A percentile compares a stretch with the other conserved stretches of the same genome.
phyloP scores from a whole-genome alignment of 1,140 invertebrate species.

The Drosophila jambulina region DNA sequence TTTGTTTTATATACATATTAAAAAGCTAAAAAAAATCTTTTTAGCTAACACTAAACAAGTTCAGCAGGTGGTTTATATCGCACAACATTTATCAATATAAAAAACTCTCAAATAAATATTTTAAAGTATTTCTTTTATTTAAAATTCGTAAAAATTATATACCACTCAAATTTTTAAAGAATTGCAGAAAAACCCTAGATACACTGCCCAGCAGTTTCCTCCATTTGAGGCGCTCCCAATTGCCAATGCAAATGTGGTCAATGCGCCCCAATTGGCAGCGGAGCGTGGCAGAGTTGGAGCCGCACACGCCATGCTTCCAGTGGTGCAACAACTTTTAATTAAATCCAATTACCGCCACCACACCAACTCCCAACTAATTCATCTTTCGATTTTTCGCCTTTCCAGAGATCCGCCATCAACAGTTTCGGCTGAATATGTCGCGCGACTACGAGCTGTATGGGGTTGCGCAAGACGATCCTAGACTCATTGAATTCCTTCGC shows the following conservation, averaged over 20 bases:
- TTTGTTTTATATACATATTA: not conserved
- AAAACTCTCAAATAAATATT: not conserved
- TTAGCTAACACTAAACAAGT: not conserved
- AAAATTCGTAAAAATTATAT: not conserved
- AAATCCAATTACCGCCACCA: constrained; percentile 64
- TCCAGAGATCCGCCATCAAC: constrained; percentile 88
- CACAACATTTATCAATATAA: not conserved
- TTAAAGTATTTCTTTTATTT: too few relatives aligned
- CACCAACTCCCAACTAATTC: constrained; percentile 14
- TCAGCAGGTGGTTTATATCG: not conserved
- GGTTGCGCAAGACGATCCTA: constrained; percentile 90
- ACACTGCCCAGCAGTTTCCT: not conserved
- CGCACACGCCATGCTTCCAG: constrained; percentile 69
- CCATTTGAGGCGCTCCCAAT: not conserved
- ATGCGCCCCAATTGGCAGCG: constrained; percentile 67
- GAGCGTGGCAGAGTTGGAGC: constrained; percentile 63
- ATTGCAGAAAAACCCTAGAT: not conserved
- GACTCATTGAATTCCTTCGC: constrained; percentile 90
- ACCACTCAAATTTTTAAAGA: not conserved
- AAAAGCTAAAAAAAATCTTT: fast-evolving
- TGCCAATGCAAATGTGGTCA: constrained; percentile 73
- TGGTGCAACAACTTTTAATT: constrained; percentile 82
- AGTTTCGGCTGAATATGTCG: constrained; percentile 90
- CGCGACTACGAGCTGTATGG: constrained; percentile 90
- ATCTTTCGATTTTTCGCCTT: constrained; percentile 8